Evolutionary conservation across 1,140 invertebrate genomes (phyloP).

Genomic region (Bactericera cockerelli): DNA sequence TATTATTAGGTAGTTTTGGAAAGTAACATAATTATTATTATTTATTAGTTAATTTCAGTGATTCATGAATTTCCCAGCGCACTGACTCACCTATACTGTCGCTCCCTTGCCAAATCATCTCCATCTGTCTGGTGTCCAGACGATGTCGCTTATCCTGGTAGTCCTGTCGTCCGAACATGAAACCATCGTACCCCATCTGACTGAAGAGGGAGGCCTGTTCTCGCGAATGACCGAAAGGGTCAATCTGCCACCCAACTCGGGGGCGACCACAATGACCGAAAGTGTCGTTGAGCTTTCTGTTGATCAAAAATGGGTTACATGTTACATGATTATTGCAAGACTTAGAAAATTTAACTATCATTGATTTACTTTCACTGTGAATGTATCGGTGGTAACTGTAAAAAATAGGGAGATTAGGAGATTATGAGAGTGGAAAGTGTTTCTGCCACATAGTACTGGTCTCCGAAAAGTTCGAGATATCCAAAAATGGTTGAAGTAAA

Average conservation of each 20-base stretch:
- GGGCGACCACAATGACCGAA: constrained; percentile 49
- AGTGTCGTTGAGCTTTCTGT: constrained; percentile 41
- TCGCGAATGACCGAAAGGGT: constrained; percentile 56
- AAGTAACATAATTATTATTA: too few relatives aligned
- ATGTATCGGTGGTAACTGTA: too few relatives aligned
- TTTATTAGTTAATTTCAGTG: too few relatives aligned
- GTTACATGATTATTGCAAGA: constrained; percentile 4
- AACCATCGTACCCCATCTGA: constrained; percentile 51
- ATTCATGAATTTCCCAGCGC: too few relatives aligned
- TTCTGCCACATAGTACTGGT: too few relatives aligned
- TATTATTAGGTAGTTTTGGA: too few relatives aligned
- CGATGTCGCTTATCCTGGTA: constrained; percentile 52
- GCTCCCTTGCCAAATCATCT: constrained; percentile 61
- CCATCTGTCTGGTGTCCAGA: constrained; percentile 44
- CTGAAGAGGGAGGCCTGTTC: constrained; percentile 54
- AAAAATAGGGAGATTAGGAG: not conserved
- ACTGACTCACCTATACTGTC: constrained; percentile 29
- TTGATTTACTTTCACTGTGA: too few relatives aligned
- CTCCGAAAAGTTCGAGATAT: too few relatives aligned
- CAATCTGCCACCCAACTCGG: constrained; percentile 55
- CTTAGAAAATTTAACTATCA: not conserved
- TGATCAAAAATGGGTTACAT: constrained; percentile 15
- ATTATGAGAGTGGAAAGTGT: too few relatives aligned
- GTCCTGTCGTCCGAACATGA: constrained; percentile 58
- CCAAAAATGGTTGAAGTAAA: too few relatives aligned